Percentiles rank a stretch among this genome's conserved stretches.
Conservation (phyloP, 2,797 vertebrate genomes). For the Coccyzus lansbergi region DNA sequence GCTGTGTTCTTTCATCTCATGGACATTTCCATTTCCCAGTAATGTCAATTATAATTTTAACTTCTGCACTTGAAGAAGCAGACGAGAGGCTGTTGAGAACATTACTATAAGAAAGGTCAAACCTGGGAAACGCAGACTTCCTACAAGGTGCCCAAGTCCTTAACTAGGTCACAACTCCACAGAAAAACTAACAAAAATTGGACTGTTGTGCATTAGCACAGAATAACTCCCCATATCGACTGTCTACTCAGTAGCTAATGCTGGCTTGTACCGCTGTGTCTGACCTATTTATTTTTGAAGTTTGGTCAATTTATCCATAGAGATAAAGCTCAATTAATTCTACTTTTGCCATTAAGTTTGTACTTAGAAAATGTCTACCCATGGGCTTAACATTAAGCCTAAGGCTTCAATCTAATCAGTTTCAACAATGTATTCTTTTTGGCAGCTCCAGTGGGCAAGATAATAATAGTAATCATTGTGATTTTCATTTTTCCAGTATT, state of each 20-base stretch:
- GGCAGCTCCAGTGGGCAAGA: not conserved
- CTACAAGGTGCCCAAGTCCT: not conserved
- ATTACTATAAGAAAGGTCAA: not conserved
- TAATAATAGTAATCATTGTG: not conserved
- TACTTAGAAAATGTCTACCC: not conserved
- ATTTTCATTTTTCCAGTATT: not conserved
- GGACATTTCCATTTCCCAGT: not conserved
- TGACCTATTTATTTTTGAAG: not conserved
- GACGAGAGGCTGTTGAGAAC: not conserved
- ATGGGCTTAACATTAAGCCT: not conserved
- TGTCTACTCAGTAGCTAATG: not conserved
- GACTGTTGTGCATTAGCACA: not conserved
- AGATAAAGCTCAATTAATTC: not conserved
- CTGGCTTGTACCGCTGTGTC: not conserved
- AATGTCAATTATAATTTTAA: not conserved
- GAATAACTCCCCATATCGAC: not conserved
- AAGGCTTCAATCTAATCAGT: not conserved
- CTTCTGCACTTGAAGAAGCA: not conserved
- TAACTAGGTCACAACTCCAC: not conserved
- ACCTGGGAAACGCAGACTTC: not conserved
- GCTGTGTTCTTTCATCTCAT: not conserved
- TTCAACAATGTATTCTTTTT: not conserved
- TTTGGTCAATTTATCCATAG: not conserved
- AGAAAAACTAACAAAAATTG: not conserved
- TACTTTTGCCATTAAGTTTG: not conserved